Evolutionary conservation across 2,888 invertebrate species (phyloP), one percentile per base, ranked within the genome.

Genomic region (Mimas tiliae): DNA sequence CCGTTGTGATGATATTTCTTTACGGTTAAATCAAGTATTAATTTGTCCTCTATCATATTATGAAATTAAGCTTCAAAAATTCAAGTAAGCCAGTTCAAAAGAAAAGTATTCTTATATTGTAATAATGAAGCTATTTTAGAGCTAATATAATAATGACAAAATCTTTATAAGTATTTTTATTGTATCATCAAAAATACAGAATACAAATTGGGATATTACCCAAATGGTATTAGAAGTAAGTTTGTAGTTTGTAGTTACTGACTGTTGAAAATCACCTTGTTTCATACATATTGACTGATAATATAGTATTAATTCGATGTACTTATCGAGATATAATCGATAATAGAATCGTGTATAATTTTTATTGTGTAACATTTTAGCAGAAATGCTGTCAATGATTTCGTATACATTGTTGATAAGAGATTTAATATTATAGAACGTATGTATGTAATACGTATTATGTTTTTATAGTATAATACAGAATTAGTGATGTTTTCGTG

Each of bases 291-390:
- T 55, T 55, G 42, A 58, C 58, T 42, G 58, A 58, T 12, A 12
- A 42, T 12, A 38, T 27, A 27, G 9, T 38, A 51, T 51, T 21
- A 34, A 42, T 38, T 58, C 38, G 8, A 16, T 12, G 19, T 38
- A 38, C 11, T 12, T 58, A 58, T 58, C 58, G 58, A 42, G 19
- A 42, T 19, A 19, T 19, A 58, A 11, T 58, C 58, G 58, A 58
- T 42, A 58, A 58, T 19, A 9, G 38, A 27, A 53, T 58, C 19
- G 38, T 16, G 55, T 58, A 42, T 27, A 3, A 27, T 58, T 58
- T 58, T 58, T 58, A 58, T 58, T 42, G 19, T 42, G 42, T 58
- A 42, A 58, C 58, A 42, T 58, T 42, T 38, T 58, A 58, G 42
- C 27, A 27, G 3, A 19, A 12, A 12, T 19, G 45, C 3, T 45